Evolutionary conservation across 2,797 vertebrate species (phyloP), one percentile per base, ranked within the genome.

Genomic region (Sternotherus odoratus): DNA sequence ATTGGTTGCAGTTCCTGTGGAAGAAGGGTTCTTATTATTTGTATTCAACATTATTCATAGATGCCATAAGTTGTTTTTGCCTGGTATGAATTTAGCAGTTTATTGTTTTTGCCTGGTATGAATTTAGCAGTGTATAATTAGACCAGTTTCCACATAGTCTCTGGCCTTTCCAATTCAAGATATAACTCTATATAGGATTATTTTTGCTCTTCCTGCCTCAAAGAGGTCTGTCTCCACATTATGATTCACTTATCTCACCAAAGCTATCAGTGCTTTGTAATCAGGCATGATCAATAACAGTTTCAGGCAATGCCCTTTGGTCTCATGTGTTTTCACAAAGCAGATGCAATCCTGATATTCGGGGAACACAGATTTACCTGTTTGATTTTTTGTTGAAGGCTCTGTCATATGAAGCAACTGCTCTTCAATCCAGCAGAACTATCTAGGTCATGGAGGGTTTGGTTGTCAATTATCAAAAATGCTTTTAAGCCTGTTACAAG

Each of bases 121-220:
- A 94, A 77, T 95, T 94, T 92, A 84, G 80, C 66, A 84, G 36
- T 39, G 90, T 86, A 74, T 57, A 89, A 43, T n/a, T n/a, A n/a
- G 80, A 94, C 80, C 50, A 6, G 88, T 92, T 96, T 95, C 83
- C 39, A 74, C 86, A 39, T 93, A 83, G 88, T 72, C 28, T 79
- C 77, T 96, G 56, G 2, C 46, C 92, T 91, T 79, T 85, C n/a
- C 90, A 50, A 95, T 95, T 97, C 54, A 89, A 88, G 91, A 72
- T 57, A 49, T 80, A 83, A 80, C 75, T 95, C 79, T 91, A 50
- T 91, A 50, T 89, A 88, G 53, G 90, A 77, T 92, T 94, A 79
- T 77, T 96, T 95, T 96, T 93, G 26, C 36, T 87, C 30, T 83
- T 91, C 60, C 86, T 86, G 79, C 39, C 46, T 43, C 95, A 88